Conservation (phyloP, 2,888 invertebrate species). For the Empis livida region DNA sequence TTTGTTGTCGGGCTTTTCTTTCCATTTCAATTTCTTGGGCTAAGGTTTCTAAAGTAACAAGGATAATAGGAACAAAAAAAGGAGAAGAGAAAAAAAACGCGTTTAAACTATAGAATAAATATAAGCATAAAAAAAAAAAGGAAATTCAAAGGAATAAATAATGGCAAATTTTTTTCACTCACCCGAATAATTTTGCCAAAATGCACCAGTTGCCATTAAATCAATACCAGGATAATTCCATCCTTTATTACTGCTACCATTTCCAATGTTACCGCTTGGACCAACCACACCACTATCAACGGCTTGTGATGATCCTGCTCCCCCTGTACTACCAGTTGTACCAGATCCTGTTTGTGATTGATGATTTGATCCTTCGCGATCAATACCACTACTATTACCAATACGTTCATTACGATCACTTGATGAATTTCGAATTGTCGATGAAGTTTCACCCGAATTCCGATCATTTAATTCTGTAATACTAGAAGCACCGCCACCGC, state of each 20-base stretch:
- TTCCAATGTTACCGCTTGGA: constrained; percentile 22
- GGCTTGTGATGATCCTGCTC: not conserved
- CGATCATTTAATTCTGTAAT: not conserved
- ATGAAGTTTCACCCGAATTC: constrained; percentile 9
- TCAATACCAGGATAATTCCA: constrained; percentile 63
- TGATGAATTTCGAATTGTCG: constrained; percentile 26
- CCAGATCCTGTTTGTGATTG: not conserved
- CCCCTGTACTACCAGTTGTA: not conserved
- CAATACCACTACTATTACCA: constrained; percentile 25
- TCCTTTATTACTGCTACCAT: constrained; percentile 36
- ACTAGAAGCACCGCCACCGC: not conserved
- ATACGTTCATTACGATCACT: constrained; percentile 17
- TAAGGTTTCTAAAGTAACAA: constrained; percentile 54
- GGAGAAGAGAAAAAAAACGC: not conserved
- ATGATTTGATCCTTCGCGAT: constrained; percentile 21
- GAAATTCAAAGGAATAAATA: not conserved
- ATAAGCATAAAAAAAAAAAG: no score
- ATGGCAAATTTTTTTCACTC: constrained; percentile 27
- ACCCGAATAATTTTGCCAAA: constrained; percentile 91
- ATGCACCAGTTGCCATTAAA: constrained; percentile 74
- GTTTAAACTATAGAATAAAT: no score
- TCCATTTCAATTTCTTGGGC: constrained; percentile 81
- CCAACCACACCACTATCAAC: constrained; percentile 7
- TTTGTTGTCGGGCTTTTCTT: constrained; percentile 69
- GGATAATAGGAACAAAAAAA: constrained; percentile 34